Evolutionary conservation across 2,113 vertebrate genomes (phyloP), one percentile per base, ranked within the genome.

Genomic region (Hyla sarda): DNA sequence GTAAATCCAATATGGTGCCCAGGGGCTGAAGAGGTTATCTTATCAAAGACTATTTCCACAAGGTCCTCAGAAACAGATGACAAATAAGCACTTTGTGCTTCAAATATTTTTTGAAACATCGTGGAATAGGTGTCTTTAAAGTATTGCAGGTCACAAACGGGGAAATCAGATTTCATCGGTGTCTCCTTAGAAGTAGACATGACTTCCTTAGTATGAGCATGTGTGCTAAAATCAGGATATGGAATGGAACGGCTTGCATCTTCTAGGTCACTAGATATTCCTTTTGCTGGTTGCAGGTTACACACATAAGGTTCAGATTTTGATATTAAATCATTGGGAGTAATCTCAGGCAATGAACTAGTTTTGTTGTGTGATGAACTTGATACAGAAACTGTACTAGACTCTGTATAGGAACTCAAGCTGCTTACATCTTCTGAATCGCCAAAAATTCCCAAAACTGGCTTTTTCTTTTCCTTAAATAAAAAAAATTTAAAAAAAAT

Each of bases 41-140:
- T 90, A 28, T 88, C 88, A 84, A 92, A 91, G 69, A 90, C 80
- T 30, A 83, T 90, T 84, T 90, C 88, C 83, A 92, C 82, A 82
- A 92, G 89, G 32, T 89, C 21, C 78, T 89, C 62, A 37, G 65
- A 69, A 69, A 69, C 32, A 69, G 65, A 37, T 37, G 65, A 34
- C 21, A 69, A 69, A 32, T 69, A 21, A 5, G 7, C 65, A 69
- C 65, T 37, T 37, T 69, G 65, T 9, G 1, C 32, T 19, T 21
- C 32, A 37, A 69, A 69, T 69, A 69, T 37, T 8, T 34, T 69
- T 34, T 69, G 65, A 37, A 69, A 69, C 32, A 69, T 69, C 17
- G 3, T 9, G 17, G 65, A 69, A 37, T 69, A 69, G 30, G 30
- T 37, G 30, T 34, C 32, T 37, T 19, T 37, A 69, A 69, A 69